These are phyloP conservation scores for Epirrhoe tristata DNA, from an alignment of 2,888 invertebrate species.

Conservation along the genomic window DNA sequence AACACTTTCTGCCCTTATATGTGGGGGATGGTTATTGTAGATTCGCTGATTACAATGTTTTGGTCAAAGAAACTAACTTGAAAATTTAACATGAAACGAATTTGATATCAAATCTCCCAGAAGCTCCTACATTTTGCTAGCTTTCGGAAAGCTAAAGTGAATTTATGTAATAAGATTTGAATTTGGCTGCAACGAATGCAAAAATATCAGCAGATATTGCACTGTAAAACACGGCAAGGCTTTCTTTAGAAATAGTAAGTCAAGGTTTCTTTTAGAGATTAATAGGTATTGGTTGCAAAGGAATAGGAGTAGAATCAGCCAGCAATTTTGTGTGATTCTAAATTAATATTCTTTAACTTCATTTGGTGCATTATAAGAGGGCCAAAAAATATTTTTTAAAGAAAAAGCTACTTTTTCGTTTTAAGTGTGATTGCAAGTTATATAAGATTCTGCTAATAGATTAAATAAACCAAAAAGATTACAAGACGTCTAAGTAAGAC, in stretches of 20 bases:
- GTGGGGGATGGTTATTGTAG: neutral
- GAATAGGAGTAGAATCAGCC: too few species aligned
- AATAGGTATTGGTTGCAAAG: too few species aligned
- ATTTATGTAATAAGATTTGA: neutral
- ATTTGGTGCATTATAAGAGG: too few species aligned
- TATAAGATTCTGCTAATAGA: neutral
- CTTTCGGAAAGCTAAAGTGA: neutral
- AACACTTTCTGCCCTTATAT: constrained; percentile 47
- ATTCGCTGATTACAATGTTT: neutral
- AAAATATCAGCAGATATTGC: neutral
- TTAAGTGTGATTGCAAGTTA: neutral
- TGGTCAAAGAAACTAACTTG: neutral
- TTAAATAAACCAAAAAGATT: neutral
- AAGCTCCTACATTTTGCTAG: neutral
- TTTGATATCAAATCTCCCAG: neutral
- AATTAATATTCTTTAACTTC: too few species aligned
- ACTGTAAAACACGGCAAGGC: neutral
- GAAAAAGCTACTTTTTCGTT: neutral
- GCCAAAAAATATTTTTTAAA: neutral
- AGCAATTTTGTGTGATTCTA: too few species aligned
- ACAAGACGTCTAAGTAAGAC: neutral
- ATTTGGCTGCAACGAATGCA: neutral
- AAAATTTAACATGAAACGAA: neutral
- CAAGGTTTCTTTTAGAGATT: neutral
- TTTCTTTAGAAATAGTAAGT: neutral